Evolutionary conservation across 2,113 vertebrate species (phyloP).

Genomic region (Cottus gobio): DNA sequence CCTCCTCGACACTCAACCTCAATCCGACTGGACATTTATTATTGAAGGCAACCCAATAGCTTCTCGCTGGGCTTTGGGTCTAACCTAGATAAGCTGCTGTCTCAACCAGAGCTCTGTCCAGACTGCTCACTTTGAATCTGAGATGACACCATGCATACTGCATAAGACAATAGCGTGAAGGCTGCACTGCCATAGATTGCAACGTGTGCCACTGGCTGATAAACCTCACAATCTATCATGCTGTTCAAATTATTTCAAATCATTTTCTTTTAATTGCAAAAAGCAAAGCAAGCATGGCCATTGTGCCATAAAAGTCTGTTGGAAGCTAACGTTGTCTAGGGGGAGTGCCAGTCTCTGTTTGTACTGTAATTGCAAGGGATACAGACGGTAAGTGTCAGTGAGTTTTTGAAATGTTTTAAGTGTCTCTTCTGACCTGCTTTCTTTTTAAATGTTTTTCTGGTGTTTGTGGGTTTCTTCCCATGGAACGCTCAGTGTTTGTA

Average conservation of each 20-base stretch:
- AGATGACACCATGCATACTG: constrained; percentile 41
- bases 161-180: constrained; percentile 18
- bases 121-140: constrained; percentile 28
- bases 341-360: neutral
- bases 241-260: neutral
- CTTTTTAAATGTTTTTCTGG: constrained; percentile 14
- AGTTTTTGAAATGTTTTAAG: neutral
- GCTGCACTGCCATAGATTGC: neutral
- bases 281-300: neutral
- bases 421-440: constrained; percentile 41
- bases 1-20: constrained; percentile 17
- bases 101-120: constrained; percentile 20
- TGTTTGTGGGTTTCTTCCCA: constrained; percentile 26
- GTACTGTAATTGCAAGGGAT: neutral
- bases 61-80: constrained; percentile 33
- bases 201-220: neutral
- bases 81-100: constrained; percentile 54
- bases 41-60: constrained; percentile 57
- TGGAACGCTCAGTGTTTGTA: constrained; percentile 4
- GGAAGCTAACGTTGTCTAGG: neutral
- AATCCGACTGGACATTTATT: constrained; percentile 54
- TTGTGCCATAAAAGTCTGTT: neutral
- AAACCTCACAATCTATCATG: neutral
- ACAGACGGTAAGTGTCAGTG: constrained; percentile 2
- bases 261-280: neutral